Evolutionary conservation across 2,888 invertebrate genomes (phyloP), one percentile per base, ranked within the genome.

Genomic region (Deroplatys truncata): DNA sequence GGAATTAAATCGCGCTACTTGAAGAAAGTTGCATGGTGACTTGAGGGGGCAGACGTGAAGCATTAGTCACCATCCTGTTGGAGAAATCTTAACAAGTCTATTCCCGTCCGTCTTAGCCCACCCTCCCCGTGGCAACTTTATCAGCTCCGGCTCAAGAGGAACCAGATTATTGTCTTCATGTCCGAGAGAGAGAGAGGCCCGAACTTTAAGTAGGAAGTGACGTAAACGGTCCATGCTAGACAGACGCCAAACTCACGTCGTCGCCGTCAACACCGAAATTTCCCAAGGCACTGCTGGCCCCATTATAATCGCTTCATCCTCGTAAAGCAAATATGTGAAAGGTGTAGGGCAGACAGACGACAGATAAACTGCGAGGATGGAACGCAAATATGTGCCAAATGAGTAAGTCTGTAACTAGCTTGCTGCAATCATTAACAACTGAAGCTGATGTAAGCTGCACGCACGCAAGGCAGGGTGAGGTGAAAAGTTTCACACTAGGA

Each of bases 161-260:
- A 85, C 85, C 49, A 85, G 28, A 85, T 85, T 43, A 72, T 72
- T 72, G 85, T 85, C 85, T 85, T 85, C 28, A 43, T 56, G 85
- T 85, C 85, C 85, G n/a, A n/a, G n/a, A n/a, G n/a, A n/a, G n/a
- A n/a, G 43, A 49, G 85, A 35, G n/a, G n/a, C 35, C 35, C 31
- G 28, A 87, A 83, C 87, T 88, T 25, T 88, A 88, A 88, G 84
- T 84, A 88, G 88, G 88, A 88, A 88, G 31, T 88, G 88, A 88
- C 88, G 88, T 84, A 88, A 84, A 88, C n/a, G 84, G 35, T 72
- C 49, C 84, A 25, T 56, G 88, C 43, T 84, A 88, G 88, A 84
- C 88, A 84, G 88, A 56, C 84, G 84, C 88, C 88, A 72, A 28
- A 28, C 49, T 28, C 28, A 35, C 84, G 83, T 16, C 84, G n/a